Evolutionary conservation across 2,888 invertebrate species (phyloP), one percentile per base, ranked within the genome.

Genomic region (Drosophila robusta): DNA sequence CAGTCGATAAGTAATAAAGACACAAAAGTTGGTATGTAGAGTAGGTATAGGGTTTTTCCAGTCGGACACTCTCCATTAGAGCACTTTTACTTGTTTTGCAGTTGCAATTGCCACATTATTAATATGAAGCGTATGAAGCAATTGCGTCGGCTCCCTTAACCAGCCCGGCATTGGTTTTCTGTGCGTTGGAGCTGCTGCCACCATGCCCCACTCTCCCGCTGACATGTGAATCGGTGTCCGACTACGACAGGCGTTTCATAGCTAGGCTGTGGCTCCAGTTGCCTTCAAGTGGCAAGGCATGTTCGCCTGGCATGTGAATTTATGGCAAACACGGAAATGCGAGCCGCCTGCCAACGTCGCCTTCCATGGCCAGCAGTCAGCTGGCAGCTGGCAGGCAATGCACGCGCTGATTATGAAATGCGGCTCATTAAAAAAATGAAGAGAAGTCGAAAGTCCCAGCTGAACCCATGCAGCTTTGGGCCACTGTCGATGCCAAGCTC

Each of bases 251-350:
- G 18, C 45, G 22, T 39, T 46, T 26, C 26, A 26, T 32, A 26
- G 32, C 22, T 7, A 50, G 34, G 18, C 56, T 57, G 55, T 49
- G 60, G 66, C 68, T 75, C 67, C 56, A 50, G 67, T 67, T 70
- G 47, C 68, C 50, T 69, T 70, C 63, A 73, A 66, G 76, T 69
- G 69, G 63, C 70, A 52, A 49, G 50, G 41, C 50, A 44, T 68
- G 63, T 57, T 39, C 29, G 44, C 36, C 24, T 61, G 76, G 62
- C 70, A 72, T 75, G 61, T 66, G 82, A 84, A 83, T 83, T 83
- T 83, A 84, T 82, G 80, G 74, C 80, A 61, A 82, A 80, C 74
- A 82, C 80, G 85, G 85, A 84, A 78, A 79, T 82, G 75, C 70
- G 80, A 83, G 65, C 51, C 42, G 61, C 16, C 57, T 60, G 54